Evolutionary conservation across 2,797 vertebrate genomes (phyloP).

Genomic region (Myotis myotis): DNA sequence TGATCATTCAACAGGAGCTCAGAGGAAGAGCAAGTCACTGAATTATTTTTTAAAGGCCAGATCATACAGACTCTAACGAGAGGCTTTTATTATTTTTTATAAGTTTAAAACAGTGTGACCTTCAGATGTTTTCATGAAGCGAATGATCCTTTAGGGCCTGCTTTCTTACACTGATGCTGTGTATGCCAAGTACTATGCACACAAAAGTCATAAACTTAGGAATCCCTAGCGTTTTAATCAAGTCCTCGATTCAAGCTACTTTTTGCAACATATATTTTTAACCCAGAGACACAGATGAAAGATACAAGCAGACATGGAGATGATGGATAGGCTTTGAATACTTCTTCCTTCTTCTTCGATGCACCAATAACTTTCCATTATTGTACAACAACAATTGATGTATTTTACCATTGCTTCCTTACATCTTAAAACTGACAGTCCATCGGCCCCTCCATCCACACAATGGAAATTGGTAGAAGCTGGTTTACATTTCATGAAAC

Average conservation of each 20-base stretch:
- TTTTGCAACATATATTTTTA: not conserved
- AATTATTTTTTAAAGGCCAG: not conserved
- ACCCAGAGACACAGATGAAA: not conserved
- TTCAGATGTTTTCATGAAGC: conserved; percentile 32
- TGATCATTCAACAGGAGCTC: not conserved
- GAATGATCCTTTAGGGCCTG: not conserved
- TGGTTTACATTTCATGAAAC: conserved; percentile 40
- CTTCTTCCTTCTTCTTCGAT: not conserved
- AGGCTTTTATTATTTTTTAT: not conserved
- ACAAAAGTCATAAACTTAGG: not conserved
- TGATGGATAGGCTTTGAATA: not conserved
- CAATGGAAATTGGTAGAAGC: not conserved
- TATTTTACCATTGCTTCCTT: not conserved
- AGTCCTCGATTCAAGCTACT: not conserved
- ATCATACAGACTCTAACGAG: not conserved
- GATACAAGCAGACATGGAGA: not conserved
- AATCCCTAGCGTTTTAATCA: not conserved
- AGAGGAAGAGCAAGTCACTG: not conserved
- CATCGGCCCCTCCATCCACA: not conserved
- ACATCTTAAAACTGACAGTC: not conserved
- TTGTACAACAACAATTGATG: not conserved
- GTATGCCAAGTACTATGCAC: not conserved
- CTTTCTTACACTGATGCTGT: not conserved
- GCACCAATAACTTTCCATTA: not conserved
- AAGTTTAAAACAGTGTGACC: not conserved